Percentiles rank a stretch among this genome's conserved stretches.
These are phyloP conservation scores for Rynchops niger DNA, from an alignment of 2,113 vertebrate genomes.

Conservation along the genomic window DNA sequence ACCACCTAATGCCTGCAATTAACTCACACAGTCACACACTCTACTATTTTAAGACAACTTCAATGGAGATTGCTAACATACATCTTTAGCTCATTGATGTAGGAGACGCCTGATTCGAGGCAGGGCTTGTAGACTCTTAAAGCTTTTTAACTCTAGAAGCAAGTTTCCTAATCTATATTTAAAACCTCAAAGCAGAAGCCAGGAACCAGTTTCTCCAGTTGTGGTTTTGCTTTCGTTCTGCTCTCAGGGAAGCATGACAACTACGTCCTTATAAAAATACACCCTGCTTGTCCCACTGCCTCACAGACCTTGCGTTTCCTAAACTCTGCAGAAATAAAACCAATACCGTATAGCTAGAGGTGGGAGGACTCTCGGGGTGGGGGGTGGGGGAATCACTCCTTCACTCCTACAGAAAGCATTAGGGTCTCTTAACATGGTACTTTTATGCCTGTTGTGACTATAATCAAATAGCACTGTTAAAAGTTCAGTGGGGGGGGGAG, in stretches of 20 bases:
- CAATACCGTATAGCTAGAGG: background rate
- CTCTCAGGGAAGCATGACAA: background rate
- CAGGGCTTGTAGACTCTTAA: background rate
- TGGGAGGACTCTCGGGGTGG: background rate
- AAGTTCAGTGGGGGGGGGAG: background rate
- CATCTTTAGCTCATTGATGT: background rate
- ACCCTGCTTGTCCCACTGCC: background rate
- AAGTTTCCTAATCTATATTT: background rate
- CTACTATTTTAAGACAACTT: background rate
- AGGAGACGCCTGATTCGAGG: background rate
- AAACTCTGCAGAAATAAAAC: background rate
- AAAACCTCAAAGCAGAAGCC: background rate
- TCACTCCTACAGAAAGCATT: background rate
- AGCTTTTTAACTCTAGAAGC: background rate
- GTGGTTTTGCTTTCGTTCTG: background rate
- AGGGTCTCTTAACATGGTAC: background rate
- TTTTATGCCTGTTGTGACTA: background rate
- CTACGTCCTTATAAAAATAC: background rate
- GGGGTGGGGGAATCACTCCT: accelerated
- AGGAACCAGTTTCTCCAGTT: background rate
- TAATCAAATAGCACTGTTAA: background rate
- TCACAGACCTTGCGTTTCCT: background rate
- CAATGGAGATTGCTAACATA: accelerated
- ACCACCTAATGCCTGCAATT: background rate
- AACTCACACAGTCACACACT: accelerated